Evolutionary conservation across 1,140 invertebrate genomes (phyloP).

Genomic region (Lethocerus indicus): DNA sequence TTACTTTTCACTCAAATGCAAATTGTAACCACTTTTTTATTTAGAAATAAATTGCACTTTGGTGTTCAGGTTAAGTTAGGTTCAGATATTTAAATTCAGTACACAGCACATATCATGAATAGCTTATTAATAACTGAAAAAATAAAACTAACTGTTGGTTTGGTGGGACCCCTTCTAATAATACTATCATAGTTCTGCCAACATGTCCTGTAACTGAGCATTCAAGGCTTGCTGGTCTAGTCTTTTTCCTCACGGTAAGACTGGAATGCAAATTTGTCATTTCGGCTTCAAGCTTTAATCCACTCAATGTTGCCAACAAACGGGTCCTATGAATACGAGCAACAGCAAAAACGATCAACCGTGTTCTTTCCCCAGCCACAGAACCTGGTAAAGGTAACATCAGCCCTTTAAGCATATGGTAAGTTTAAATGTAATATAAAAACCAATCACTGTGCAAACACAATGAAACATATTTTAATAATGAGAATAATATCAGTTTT

Average conservation of each 20-base stretch:
- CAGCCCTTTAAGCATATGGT: not conserved
- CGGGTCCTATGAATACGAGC: slow-evolving; percentile 74
- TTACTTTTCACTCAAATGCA: too few relatives aligned
- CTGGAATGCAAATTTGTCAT: slow-evolving; percentile 67
- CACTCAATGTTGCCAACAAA: slow-evolving; percentile 76
- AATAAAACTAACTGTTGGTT: slow-evolving; percentile 56
- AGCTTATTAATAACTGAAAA: not conserved
- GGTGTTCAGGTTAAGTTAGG: too few relatives aligned
- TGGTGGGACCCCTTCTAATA: slow-evolving; percentile 76
- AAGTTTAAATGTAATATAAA: too few relatives aligned
- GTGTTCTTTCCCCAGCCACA: slow-evolving; percentile 29
- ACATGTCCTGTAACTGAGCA: slow-evolving; percentile 80
- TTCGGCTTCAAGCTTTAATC: slow-evolving; percentile 80
- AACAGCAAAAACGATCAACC: slow-evolving; percentile 68
- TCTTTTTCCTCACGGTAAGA: slow-evolving; percentile 60
- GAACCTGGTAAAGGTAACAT: not conserved
- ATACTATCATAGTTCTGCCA: slow-evolving; percentile 78
- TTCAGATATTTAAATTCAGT: too few relatives aligned
- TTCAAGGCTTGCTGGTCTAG: slow-evolving; percentile 47
- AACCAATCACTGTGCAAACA: not conserved
- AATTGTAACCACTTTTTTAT: too few relatives aligned
- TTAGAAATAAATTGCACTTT: too few relatives aligned
- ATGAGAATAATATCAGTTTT: not conserved
- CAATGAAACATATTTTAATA: not conserved
- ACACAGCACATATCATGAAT: too few relatives aligned